Evolutionary conservation across 2,113 vertebrate genomes (phyloP).

Genomic region (Meles meles): DNA sequence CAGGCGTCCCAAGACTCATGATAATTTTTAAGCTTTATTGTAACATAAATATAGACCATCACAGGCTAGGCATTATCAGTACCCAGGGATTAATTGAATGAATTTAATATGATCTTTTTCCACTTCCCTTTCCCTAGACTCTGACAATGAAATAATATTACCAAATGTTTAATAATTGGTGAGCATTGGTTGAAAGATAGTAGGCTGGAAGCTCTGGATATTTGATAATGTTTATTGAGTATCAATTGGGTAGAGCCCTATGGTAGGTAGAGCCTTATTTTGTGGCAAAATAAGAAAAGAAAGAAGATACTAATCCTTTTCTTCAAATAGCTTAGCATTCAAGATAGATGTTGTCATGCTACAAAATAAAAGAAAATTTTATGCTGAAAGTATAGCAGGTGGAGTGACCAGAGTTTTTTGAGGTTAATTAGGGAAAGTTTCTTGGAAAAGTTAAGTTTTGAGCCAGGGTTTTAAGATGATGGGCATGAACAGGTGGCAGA

Average conservation of each 20-base stretch:
- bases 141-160: neutral
- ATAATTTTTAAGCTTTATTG: neutral
- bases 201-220: neutral
- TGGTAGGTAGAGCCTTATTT: neutral
- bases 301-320: neutral
- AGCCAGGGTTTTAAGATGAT: slow-evolving; percentile 2
- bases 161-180: neutral
- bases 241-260: neutral
- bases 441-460: neutral
- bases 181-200: neutral
- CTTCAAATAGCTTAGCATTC: slow-evolving; percentile 1
- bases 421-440: neutral
- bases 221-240: neutral
- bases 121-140: neutral
- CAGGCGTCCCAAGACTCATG: neutral
- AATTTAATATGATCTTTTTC: neutral
- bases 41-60: neutral
- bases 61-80: neutral
- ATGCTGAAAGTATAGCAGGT: neutral
- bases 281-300: neutral
- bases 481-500: neutral
- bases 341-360: neutral
- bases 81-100: neutral
- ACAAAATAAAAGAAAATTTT: neutral
- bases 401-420: neutral